These are phyloP conservation scores for Chloroceryle aenea DNA, from an alignment of 2,113 vertebrate species.

Conservation along the genomic window DNA sequence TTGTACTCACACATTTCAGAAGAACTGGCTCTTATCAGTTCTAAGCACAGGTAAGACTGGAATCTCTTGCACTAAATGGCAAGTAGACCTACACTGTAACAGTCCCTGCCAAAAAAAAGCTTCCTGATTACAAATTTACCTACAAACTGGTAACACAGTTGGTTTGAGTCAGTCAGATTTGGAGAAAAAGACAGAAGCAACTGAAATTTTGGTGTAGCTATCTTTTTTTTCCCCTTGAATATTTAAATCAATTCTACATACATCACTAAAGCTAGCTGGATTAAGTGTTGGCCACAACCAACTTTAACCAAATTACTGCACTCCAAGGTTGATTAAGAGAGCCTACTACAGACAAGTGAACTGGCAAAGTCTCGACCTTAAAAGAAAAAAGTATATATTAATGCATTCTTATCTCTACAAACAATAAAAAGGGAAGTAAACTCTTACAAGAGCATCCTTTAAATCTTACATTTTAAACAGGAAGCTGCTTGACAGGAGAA, in stretches of 20 bases:
- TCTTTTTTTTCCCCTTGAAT: background rate
- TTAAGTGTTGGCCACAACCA: background rate
- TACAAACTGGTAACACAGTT: background rate
- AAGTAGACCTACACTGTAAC: background rate
- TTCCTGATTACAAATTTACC: background rate
- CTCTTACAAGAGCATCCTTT: background rate
- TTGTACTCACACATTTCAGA: background rate
- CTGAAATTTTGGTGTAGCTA: background rate
- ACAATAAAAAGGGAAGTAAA: background rate
- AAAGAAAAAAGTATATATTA: background rate
- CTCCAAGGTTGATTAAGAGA: background rate
- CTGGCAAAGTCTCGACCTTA: background rate
- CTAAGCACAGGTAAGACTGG: background rate
- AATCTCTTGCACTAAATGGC: background rate
- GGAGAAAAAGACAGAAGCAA: background rate
- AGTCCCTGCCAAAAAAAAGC: background rate
- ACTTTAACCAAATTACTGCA: background rate
- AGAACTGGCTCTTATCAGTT: background rate
- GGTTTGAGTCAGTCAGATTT: background rate
- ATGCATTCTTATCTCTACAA: background rate
- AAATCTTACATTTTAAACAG: constrained; percentile 26
- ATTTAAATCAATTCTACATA: background rate
- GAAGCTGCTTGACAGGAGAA: background rate
- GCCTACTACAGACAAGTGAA: background rate
- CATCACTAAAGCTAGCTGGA: background rate